Conservation (phyloP, 2,888 invertebrate genomes). For the Lordiphosa fenestrarum region DNA sequence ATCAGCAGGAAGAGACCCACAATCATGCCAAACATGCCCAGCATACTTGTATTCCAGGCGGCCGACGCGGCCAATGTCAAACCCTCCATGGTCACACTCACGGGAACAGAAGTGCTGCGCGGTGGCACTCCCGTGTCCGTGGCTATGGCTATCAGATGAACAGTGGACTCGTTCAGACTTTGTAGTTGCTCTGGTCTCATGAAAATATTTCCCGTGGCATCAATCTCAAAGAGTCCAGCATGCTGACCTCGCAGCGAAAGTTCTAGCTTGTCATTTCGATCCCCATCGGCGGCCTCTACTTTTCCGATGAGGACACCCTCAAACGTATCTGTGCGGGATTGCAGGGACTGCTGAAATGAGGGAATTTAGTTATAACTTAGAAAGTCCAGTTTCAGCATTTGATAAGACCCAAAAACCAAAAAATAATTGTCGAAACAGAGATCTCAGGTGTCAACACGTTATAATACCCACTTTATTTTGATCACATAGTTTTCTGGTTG, state of each 20-base stretch:
- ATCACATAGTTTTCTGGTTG: too few relatives aligned
- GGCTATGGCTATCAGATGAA: conserved; percentile 90
- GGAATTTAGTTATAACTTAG: neutral
- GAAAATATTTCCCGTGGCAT: conserved; percentile 83
- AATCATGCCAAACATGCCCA: conserved; percentile 85
- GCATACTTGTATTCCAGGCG: conserved; percentile 81
- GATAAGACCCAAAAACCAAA: too few relatives aligned
- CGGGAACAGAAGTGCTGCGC: conserved; percentile 86
- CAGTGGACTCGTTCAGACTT: conserved; percentile 82
- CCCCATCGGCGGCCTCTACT: conserved; percentile 93
- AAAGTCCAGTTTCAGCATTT: too few relatives aligned
- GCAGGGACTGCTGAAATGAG: conserved; percentile 70
- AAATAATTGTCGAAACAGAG: too few relatives aligned
- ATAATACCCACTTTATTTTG: too few relatives aligned
- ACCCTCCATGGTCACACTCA: conserved; percentile 84
- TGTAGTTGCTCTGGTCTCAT: conserved; percentile 82
- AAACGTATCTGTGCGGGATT: conserved; percentile 72
- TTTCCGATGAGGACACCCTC: conserved; percentile 82
- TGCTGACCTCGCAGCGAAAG: conserved; percentile 87
- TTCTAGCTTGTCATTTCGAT: conserved; percentile 87
- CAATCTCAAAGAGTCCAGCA: conserved; percentile 81
- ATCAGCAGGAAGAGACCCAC: conserved; percentile 88
- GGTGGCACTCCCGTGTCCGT: conserved; percentile 93
- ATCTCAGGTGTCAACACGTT: too few relatives aligned
- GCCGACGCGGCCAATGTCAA: conserved; percentile 80